A percentile compares a stretch with the other conserved stretches of the same genome.
Evolutionary conservation across 92 coral and sea anemone species (phyloP).

Genomic region (Zoanthus solanderi): DNA sequence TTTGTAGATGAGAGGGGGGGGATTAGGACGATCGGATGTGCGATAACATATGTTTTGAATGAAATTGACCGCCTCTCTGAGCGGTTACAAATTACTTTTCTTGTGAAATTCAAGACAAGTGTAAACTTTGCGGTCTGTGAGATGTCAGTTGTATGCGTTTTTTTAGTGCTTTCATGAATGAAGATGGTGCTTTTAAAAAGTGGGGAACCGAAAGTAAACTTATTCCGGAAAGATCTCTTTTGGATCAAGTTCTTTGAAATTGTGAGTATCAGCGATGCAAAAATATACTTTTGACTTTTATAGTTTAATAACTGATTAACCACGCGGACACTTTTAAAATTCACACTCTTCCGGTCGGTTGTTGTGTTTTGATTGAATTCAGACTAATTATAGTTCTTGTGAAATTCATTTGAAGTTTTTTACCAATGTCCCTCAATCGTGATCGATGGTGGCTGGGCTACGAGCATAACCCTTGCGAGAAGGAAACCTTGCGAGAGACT

Average conservation of each 20-base stretch:
- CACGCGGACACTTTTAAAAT: no score
- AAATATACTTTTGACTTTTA: not conserved
- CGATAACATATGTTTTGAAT: no score
- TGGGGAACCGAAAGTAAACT: slow-evolving; percentile 77
- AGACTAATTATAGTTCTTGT: no score
- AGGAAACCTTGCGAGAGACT: no score
- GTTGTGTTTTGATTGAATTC: no score
- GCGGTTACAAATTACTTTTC: not conserved
- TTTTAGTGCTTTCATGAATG: not conserved
- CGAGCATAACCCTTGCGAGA: no score
- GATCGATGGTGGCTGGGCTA: no score
- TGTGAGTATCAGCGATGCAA: slow-evolving; percentile 58
- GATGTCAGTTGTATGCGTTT: not conserved
- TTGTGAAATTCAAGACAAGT: slow-evolving; percentile 4
- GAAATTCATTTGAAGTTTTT: no score
- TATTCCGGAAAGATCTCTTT: slow-evolving; percentile 69
- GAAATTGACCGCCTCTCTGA: not conserved
- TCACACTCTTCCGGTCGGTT: no score
- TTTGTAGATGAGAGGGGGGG: no score
- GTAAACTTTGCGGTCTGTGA: not conserved
- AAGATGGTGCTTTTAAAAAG: slow-evolving; percentile 76
- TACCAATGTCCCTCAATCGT: no score
- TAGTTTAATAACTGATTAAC: not conserved
- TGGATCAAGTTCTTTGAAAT: slow-evolving; percentile 83
- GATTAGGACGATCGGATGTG: no score